phyloP scores from a whole-genome alignment of 2,113 vertebrate species.

The Phrynosoma platyrhinos region DNA sequence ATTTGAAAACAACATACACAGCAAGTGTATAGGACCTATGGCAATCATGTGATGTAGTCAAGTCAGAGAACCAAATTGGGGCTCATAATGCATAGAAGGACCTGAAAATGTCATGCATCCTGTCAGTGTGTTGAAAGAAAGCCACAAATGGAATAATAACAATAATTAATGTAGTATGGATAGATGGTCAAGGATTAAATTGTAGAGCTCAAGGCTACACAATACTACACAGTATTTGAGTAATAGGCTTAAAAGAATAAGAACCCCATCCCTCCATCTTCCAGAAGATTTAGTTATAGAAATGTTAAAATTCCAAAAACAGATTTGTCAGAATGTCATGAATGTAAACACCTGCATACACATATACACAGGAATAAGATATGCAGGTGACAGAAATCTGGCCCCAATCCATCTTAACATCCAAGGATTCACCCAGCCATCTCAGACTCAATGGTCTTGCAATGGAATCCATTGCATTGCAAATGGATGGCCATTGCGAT shows the following conservation, averaged over 20 bases:
- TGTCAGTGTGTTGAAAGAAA: constrained; percentile 72
- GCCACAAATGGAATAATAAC: constrained; percentile 75
- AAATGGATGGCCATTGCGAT: background rate
- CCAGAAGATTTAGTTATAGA: constrained; percentile 73
- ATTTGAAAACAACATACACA: background rate
- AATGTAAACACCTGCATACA: background rate
- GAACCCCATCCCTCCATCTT: constrained; percentile 7
- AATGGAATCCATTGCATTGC: no score
- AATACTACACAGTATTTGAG: constrained; percentile 56
- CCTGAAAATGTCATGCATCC: constrained; percentile 62
- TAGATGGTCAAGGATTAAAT: no score
- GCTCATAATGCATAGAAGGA: constrained; percentile 45
- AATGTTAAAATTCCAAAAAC: constrained; percentile 71
- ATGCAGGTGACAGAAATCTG: background rate
- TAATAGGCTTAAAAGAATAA: constrained; percentile 56
- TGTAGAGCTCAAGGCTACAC: no score
- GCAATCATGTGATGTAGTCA: background rate
- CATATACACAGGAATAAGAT: background rate
- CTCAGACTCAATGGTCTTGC: background rate
- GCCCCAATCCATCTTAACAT: background rate
- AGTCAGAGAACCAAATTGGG: constrained; percentile 41
- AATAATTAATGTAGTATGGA: background rate
- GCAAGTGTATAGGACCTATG: fast-evolving
- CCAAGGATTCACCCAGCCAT: background rate
- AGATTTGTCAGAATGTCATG: constrained; percentile 65